A percentile compares a stretch with the other conserved stretches of the same genome.
phyloP scores from a whole-genome alignment of 2,888 invertebrate genomes.

The Nymphalis urticae region DNA sequence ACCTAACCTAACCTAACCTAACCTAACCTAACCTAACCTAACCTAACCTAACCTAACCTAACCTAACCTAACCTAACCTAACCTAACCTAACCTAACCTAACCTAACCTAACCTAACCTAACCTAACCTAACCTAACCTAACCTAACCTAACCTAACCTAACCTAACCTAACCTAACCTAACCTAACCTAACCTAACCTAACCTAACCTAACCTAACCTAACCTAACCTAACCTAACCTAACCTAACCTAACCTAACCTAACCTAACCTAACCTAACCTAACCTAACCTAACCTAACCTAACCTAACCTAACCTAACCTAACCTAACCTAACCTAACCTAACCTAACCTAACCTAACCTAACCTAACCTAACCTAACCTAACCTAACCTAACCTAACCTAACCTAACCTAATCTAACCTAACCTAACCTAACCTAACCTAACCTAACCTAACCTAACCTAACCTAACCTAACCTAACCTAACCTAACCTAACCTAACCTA shows the following conservation, averaged over 20 bases:
- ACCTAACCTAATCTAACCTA: neutral
- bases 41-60: slow-evolving; percentile 6
- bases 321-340: slow-evolving; percentile 1
- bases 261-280: too few relatives aligned
- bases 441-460: slow-evolving; percentile 4
- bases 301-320: slow-evolving; percentile 1
- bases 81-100: slow-evolving; percentile 6
- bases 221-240: slow-evolving; percentile 6
- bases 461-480: slow-evolving; percentile 6
- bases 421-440: slow-evolving; percentile 6
- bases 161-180: slow-evolving; percentile 6
- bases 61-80: slow-evolving; percentile 6
- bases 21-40: slow-evolving; percentile 6
- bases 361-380: neutral
- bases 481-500: slow-evolving; percentile 6
- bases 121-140: slow-evolving; percentile 6
- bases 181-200: slow-evolving; percentile 6
- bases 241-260: neutral
- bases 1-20: slow-evolving; percentile 6
- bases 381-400: neutral
- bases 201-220: slow-evolving; percentile 6
- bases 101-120: slow-evolving; percentile 6
- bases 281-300: neutral
- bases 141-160: slow-evolving; percentile 6
- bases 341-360: neutral